Conservation (phyloP, 2,888 invertebrate species). For the Cylindroiulus punctatus region DNA sequence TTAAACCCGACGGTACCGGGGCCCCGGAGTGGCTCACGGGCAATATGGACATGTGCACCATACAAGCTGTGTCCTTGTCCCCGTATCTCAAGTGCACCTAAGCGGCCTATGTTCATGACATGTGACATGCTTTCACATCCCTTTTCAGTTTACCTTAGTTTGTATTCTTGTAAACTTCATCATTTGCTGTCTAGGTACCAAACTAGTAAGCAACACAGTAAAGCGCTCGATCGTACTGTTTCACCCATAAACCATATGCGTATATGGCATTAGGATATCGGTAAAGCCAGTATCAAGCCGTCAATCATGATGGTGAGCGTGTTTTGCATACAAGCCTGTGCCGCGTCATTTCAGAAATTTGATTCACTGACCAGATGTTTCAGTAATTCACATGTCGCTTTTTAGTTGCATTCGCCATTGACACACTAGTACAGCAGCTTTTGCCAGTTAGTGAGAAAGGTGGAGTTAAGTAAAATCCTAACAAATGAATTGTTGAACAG, state of each 20-base stretch:
- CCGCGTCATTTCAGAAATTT: no score
- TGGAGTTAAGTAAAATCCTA: no score
- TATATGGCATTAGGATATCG: no score
- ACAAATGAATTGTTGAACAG: no score
- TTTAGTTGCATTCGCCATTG: background rate
- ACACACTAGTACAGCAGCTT: background rate
- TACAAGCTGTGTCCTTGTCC: background rate
- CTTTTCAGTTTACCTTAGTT: background rate
- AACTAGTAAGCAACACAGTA: background rate
- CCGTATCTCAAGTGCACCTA: constrained; percentile 9
- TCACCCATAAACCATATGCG: no score
- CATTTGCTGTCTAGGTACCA: background rate
- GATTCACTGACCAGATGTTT: background rate
- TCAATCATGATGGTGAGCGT: no score
- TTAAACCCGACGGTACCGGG: background rate
- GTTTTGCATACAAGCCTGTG: no score
- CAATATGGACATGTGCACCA: background rate
- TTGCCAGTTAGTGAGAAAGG: background rate
- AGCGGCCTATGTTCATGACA: background rate
- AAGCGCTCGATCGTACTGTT: no score
- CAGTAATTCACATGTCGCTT: background rate
- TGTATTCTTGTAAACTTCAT: background rate
- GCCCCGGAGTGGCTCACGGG: constrained; percentile 7
- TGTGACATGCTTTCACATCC: background rate
- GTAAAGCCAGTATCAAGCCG: no score